Evolutionary conservation across 2,888 invertebrate genomes (phyloP), one percentile per base, ranked within the genome.

Genomic region (Tetanocera ferruginea): DNA sequence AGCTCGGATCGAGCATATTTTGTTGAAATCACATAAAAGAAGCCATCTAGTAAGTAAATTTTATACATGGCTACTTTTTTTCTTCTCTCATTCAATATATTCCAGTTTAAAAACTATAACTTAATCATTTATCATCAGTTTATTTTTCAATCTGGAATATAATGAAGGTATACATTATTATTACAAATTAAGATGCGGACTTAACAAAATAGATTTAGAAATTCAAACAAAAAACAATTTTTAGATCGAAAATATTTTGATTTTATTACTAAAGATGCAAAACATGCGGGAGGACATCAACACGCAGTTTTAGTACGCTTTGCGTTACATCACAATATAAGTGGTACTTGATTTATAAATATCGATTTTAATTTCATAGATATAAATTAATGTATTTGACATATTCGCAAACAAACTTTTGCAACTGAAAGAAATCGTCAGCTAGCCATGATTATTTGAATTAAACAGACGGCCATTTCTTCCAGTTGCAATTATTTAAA

Each of bases 131-230:
- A 34, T 28, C 17, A n/a, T 37, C 17, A 34, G 64, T 28, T 31
- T 28, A 34, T 17, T n/a, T n/a, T 62, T 86, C 52, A 52, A 5
- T 55, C n/a, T 8, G 23, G 23, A 55, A 55, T 23, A 55, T 55
- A 1, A 2, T 19, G 55, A 55, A 55, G 23, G 55, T 23, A 2
- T 23, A 19, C 19, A 55, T 23, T 55, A 23, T 55, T 19, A 19
- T 19, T 55, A 19, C 23, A 23, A 23, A 8, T 52, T 52, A 4
- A 52, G 17, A 52, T 52, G 17, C 17, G 19, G 55, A 55, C 4
- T 23, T n/a, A 55, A 23, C 23, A 55, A 19, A 55, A 9, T 19
- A 23, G 6, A 55, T 23, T n/a, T 55, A 9, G 8, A 55, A 55
- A 55, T 55, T 6, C n/a, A 55, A 55, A 55, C 55, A 55, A 19